phyloP scores from a whole-genome alignment of 2,888 invertebrate genomes.

The Tineola bisselliella region DNA sequence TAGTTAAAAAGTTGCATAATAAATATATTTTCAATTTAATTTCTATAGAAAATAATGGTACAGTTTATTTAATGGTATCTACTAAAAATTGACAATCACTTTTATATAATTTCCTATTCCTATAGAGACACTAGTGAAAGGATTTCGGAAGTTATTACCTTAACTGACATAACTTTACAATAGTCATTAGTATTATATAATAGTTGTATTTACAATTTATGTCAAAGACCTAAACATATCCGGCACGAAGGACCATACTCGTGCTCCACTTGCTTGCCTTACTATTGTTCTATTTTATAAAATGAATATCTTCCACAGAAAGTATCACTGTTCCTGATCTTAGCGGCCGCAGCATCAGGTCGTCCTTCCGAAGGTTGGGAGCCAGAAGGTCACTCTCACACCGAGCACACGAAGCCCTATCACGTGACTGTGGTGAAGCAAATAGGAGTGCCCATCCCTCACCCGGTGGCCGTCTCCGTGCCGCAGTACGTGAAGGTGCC shows the following conservation, averaged over 20 bases:
- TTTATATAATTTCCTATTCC: background rate
- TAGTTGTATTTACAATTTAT: too few relatives aligned
- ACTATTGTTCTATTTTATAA: too few relatives aligned
- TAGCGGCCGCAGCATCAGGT: conserved; percentile 37
- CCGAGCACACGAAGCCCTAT: conserved; percentile 75
- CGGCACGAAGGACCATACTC: too few relatives aligned
- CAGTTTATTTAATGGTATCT: background rate
- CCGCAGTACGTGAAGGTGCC: conserved; percentile 76
- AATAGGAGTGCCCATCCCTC: conserved; percentile 77
- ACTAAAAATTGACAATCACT: background rate
- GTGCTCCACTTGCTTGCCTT: too few relatives aligned
- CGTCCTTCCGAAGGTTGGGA: conserved; percentile 57
- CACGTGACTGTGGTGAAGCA: conserved; percentile 77
- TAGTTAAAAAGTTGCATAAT: too few relatives aligned
- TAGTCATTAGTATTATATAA: too few relatives aligned
- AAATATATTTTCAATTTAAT: too few relatives aligned
- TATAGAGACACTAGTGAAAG: background rate
- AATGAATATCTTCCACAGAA: conserved; percentile 30
- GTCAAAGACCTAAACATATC: too few relatives aligned
- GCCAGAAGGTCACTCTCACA: conserved; percentile 70
- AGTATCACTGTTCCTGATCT: conserved; percentile 48
- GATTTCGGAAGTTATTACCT: background rate
- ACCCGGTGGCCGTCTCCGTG: conserved; percentile 76
- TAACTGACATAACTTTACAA: background rate
- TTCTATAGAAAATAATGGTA: too few relatives aligned